phyloP scores from a whole-genome alignment of 2,888 invertebrate genomes.

The Morpho deidamia region DNA sequence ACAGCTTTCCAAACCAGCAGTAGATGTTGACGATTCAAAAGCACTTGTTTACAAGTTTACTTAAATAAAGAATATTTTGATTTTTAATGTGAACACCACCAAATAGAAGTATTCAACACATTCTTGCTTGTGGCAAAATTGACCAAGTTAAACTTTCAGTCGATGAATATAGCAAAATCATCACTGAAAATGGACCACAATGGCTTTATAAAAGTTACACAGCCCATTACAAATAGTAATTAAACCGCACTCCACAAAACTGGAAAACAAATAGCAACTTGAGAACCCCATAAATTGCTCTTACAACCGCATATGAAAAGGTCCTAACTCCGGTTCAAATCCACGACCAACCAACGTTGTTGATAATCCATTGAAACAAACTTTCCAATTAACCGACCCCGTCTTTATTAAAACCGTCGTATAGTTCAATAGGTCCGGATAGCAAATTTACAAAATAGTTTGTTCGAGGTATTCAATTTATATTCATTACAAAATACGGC shows the following conservation, averaged over 20 bases:
- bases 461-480: conserved; percentile 42
- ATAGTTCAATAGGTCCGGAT: conserved; percentile 29
- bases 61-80: no score
- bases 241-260: conserved; percentile 3
- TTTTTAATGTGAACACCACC: no score
- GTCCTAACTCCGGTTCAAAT: conserved; percentile 11
- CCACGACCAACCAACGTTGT: conserved; percentile 14
- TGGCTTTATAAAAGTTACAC: background rate
- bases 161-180: no score
- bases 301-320: conserved; percentile 12
- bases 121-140: no score
- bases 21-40: no score
- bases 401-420: conserved; percentile 29
- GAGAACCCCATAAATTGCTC: conserved; percentile 6
- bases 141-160: no score
- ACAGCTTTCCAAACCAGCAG: no score
- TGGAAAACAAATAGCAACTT: background rate
- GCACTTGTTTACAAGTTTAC: no score
- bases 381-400: conserved; percentile 34
- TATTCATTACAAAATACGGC: conserved; percentile 48
- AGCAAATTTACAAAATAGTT: conserved; percentile 43
- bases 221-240: background rate
- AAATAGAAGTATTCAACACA: no score
- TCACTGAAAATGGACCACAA: no score
- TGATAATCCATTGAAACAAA: conserved; percentile 28